Percentiles rank a stretch among this genome's conserved stretches.
These are phyloP conservation scores for Aphelenchoides avenae DNA, from an alignment of 1,140 invertebrate species.

Conservation along the genomic window DNA sequence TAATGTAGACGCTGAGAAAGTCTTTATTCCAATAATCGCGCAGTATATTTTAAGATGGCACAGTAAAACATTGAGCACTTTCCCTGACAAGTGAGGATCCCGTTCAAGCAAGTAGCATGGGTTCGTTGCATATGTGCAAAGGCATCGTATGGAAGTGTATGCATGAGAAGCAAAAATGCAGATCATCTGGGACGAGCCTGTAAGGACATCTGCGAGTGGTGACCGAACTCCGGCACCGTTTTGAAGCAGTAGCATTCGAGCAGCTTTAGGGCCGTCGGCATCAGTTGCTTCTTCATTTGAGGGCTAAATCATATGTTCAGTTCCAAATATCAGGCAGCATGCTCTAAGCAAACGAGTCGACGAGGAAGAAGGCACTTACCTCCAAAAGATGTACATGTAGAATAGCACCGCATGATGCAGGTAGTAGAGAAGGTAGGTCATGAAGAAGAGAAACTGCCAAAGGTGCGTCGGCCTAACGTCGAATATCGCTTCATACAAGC, in stretches of 20 bases:
- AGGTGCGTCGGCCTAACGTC: conserved; percentile 22
- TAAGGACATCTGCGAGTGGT: conserved; percentile 44
- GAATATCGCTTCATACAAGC: conserved; percentile 45
- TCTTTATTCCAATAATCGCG: too few species aligned
- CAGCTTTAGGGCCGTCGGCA: conserved; percentile 56
- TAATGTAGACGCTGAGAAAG: too few species aligned
- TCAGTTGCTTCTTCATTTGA: conserved; percentile 59
- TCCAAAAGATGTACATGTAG: conserved; percentile 59
- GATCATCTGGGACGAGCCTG: too few species aligned
- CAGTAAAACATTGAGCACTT: too few species aligned
- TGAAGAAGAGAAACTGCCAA: conserved; percentile 49
- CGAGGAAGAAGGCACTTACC: conserved; percentile 17
- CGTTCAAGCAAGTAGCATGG: too few species aligned
- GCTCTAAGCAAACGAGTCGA: neutral
- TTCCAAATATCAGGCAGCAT: too few species aligned
- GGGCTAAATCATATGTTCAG: conserved; percentile 49
- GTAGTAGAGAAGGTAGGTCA: conserved; percentile 58
- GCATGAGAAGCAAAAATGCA: too few species aligned
- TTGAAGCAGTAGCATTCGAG: conserved; percentile 59
- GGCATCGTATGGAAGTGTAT: too few species aligned
- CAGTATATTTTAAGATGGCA: too few species aligned
- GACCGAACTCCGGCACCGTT: conserved; percentile 57
- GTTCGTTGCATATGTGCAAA: too few species aligned
- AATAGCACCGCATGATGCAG: conserved; percentile 57
- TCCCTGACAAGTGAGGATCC: too few species aligned